Percentiles rank a stretch among this genome's conserved stretches.
These are phyloP conservation scores for Bovichtus diacanthus DNA, from an alignment of 2,797 vertebrate genomes.

Conservation along the genomic window DNA sequence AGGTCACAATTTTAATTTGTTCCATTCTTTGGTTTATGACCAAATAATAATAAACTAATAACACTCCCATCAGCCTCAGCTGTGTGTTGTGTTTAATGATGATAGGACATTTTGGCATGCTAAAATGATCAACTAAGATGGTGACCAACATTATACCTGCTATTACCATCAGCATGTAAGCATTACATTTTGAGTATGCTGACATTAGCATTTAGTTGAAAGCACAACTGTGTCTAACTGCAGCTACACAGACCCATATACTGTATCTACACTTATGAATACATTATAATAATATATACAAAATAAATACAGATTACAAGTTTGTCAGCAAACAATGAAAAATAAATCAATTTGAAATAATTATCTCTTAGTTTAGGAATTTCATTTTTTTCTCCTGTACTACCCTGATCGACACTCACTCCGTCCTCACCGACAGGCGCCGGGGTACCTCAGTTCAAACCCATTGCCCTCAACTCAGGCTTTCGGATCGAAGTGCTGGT, in stretches of 20 bases:
- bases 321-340: background rate
- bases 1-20: too few relatives aligned
- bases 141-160: background rate
- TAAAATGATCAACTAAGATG: background rate
- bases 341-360: background rate
- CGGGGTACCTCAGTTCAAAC: slow-evolving; percentile 97
- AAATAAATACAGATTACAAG: too few relatives aligned
- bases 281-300: background rate
- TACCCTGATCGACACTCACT: background rate
- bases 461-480: slow-evolving; percentile 94
- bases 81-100: background rate
- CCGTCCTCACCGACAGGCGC: slow-evolving; percentile 85
- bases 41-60: background rate
- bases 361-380: too few relatives aligned
- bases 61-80: background rate
- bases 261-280: background rate
- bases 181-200: background rate
- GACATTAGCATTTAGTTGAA: background rate
- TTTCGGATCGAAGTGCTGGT: slow-evolving; percentile 94
- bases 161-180: background rate
- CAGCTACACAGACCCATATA: background rate
- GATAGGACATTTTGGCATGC: background rate
- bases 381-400: background rate
- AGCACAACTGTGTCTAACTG: background rate
- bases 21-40: background rate